Percentiles rank a stretch among this genome's conserved stretches.
phyloP scores from a whole-genome alignment of 2,113 vertebrate genomes.

The Oreotragus oreotragus region DNA sequence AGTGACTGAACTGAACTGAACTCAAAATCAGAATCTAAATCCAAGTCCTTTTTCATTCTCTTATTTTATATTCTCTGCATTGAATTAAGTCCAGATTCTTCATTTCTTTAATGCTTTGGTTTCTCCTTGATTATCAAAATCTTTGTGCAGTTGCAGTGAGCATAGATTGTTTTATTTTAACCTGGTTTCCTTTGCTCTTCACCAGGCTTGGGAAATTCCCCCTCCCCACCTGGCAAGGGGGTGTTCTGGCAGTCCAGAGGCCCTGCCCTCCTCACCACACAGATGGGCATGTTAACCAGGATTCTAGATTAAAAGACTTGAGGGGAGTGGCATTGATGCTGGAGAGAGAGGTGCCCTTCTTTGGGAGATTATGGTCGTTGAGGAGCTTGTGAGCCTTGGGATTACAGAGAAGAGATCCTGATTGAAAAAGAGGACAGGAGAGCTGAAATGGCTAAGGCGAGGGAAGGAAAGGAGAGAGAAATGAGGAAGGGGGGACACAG shows the following conservation, averaged over 20 bases:
- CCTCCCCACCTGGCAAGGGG: background rate
- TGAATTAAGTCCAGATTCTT: background rate
- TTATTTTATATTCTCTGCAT: background rate
- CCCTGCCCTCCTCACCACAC: background rate
- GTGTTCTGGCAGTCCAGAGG: background rate
- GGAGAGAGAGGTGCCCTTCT: background rate
- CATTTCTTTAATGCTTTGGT: background rate
- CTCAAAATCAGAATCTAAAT: background rate
- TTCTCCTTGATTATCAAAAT: background rate
- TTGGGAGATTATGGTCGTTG: background rate
- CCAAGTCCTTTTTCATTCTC: background rate
- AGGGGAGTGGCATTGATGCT: background rate
- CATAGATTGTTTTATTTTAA: background rate
- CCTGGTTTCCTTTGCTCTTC: background rate
- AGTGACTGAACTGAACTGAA: no score
- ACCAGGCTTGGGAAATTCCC: background rate
- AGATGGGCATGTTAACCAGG: background rate
- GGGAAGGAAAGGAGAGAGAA: background rate
- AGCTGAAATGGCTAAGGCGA: background rate
- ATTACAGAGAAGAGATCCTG: background rate
- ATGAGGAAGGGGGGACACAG: rapidly evolving
- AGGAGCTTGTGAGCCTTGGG: background rate
- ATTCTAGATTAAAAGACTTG: background rate
- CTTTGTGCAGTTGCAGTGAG: background rate
- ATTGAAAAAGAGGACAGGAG: background rate